Evolutionary conservation across 2,797 vertebrate species (phyloP).

Genomic region (Dermochelys coriacea): DNA sequence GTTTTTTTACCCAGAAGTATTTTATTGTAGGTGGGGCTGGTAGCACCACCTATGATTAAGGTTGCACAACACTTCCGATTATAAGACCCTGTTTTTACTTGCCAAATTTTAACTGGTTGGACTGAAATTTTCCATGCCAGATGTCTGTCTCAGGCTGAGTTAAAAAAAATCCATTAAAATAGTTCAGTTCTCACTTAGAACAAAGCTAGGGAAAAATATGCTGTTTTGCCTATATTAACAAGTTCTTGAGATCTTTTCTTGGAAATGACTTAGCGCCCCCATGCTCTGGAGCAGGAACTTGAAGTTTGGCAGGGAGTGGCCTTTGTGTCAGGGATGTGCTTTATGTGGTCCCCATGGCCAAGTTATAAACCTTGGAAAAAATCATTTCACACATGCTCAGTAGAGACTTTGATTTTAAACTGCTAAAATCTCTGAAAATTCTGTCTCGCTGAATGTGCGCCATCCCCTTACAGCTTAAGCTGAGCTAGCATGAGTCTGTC

Average conservation of each 20-base stretch:
- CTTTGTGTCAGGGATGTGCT: neutral
- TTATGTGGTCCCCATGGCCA: constrained; percentile 15
- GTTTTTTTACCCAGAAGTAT: constrained; percentile 9
- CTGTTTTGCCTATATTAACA: neutral
- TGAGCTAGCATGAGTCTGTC: too few species aligned
- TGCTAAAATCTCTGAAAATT: constrained; percentile 1
- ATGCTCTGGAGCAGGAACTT: neutral
- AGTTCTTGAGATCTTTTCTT: neutral
- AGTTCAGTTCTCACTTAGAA: neutral
- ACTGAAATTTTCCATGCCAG: constrained; percentile 17
- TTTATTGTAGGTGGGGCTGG: constrained; percentile 25
- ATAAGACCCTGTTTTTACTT: constrained; percentile 11
- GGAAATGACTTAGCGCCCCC: neutral
- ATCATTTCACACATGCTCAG: neutral
- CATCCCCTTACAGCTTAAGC: neutral
- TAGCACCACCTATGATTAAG: constrained; percentile 41
- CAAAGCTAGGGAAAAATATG: neutral
- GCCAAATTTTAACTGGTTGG: neutral
- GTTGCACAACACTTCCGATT: constrained; percentile 25
- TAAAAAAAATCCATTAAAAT: constrained; percentile 21
- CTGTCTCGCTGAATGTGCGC: neutral
- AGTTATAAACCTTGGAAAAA: neutral
- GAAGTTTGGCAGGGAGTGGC: neutral
- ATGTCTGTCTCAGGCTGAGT: neutral
- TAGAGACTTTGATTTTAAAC: neutral